Base-by-base conservation (phyloP, 2,888 invertebrate species). In the Hipparchia sbordonii region DNA sequence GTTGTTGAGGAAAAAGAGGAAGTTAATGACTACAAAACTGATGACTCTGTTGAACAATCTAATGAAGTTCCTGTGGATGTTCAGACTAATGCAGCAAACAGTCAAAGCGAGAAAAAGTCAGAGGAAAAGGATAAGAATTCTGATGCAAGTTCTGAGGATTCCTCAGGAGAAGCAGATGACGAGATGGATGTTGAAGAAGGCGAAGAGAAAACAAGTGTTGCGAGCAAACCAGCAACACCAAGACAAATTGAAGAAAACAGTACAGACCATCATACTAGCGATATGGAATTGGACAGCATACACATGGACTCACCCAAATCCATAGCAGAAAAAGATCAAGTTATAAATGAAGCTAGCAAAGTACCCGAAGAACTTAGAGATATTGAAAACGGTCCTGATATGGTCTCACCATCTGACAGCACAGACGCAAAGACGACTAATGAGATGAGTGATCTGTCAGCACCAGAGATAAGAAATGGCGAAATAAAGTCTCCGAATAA, bases 111-210 rank as follows among this genome's bases (percentile, higher is more conserved):
- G 5, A 84, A 85, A 13, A 89, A 87, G 76, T 13, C 78, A 1
- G 85, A 85, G 54, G 86, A 88, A 39, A 92, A 89, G 76, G 81
- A 78, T 56, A 88, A 91, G 77, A 87, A 89, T 77, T 93, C 94
- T 0, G 94, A 94, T 57, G 95, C 91, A 54, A 93, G 91, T 78
- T 93, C 93, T 0, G 95, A 95, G 83, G 95, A 95, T 82, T 95
- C 95, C 0, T 95, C 95, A 7, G 95, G 95, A 0, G 95, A 95
- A 82, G 95, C 95, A 46, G 95, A 95, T 80, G 95, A 95, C 83
- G 95, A 96, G 83, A 95, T 95, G 95, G 95, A 95, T 77, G 95
- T 95, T 54, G 95, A 95, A 73, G 95, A 95, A 82, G 87, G 93
- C 6, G 94, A 95, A 59, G 92, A 94, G 65, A 85, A 83, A 70